These are phyloP conservation scores for Drosophila melanica DNA, from an alignment of 1,140 invertebrate genomes.

Conservation along the genomic window DNA sequence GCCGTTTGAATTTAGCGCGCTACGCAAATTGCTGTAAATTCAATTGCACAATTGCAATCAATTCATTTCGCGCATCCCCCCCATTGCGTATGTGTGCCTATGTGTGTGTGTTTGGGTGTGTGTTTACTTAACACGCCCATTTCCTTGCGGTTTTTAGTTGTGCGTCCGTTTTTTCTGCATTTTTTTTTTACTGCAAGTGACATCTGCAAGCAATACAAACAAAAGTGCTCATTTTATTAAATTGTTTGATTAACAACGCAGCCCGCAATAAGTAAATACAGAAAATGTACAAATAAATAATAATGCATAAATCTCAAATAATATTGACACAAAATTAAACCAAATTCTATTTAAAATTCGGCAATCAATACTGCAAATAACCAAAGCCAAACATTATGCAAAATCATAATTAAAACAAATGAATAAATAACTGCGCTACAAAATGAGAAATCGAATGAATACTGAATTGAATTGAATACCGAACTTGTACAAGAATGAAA, in stretches of 20 bases:
- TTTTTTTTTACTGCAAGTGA: slow-evolving; percentile 11
- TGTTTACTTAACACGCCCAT: slow-evolving; percentile 20
- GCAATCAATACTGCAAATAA: not conserved
- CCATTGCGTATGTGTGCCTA: not conserved
- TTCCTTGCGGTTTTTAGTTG: slow-evolving; percentile 1
- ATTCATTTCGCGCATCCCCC: slow-evolving; percentile 3
- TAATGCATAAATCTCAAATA: not conserved
- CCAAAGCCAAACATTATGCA: too few relatives aligned
- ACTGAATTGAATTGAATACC: not conserved
- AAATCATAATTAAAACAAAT: not conserved
- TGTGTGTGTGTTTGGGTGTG: slow-evolving; percentile 9
- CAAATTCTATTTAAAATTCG: slow-evolving; percentile 6
- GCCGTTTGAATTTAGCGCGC: slow-evolving; percentile 42
- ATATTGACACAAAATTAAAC: not conserved
- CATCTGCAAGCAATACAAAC: slow-evolving; percentile 14
- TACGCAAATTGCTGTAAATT: slow-evolving; percentile 11
- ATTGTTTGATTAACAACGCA: slow-evolving; percentile 12
- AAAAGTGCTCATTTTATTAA: not conserved
- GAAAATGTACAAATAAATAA: not conserved
- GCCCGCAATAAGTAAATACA: slow-evolving; percentile 11
- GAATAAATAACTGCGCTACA: not conserved
- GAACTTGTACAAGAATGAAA: too few relatives aligned
- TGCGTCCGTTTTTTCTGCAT: not conserved
- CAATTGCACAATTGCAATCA: slow-evolving; percentile 19
- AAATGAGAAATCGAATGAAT: not conserved